Percentiles rank a stretch among this genome's conserved stretches.
Evolutionary conservation across 2,113 vertebrate genomes (phyloP).

Genomic region (Bos indicus): DNA sequence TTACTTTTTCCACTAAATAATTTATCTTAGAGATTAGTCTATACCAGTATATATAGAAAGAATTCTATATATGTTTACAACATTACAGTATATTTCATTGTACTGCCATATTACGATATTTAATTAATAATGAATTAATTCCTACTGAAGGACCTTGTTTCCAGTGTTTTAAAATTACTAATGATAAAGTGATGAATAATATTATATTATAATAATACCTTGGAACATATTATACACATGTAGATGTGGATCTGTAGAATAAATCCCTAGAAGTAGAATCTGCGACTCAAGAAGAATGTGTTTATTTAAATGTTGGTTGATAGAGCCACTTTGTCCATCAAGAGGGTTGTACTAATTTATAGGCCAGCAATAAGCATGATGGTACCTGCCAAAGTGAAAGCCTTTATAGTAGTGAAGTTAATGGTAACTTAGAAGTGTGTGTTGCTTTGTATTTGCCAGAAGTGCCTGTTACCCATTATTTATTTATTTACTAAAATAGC

Average conservation of each 20-base stretch:
- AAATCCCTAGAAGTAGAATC: neutral
- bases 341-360: neutral
- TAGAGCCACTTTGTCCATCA: neutral
- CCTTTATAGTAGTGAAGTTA: neutral
- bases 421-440: neutral
- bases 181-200: neutral
- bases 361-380: neutral
- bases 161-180: conserved; percentile 3
- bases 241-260: neutral
- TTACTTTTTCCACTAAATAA: neutral
- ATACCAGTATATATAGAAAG: neutral
- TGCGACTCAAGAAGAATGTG: neutral
- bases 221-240: neutral
- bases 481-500: neutral
- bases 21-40: neutral
- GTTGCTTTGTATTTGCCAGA: neutral
- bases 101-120: neutral
- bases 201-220: neutral
- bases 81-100: neutral
- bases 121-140: conserved; percentile 37
- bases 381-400: neutral
- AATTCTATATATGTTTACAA: neutral
- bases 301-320: neutral
- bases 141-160: neutral
- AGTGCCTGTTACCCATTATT: neutral